These are phyloP conservation scores for Caprella mutica DNA, from an alignment of 2,888 invertebrate genomes.

Conservation along the genomic window DNA sequence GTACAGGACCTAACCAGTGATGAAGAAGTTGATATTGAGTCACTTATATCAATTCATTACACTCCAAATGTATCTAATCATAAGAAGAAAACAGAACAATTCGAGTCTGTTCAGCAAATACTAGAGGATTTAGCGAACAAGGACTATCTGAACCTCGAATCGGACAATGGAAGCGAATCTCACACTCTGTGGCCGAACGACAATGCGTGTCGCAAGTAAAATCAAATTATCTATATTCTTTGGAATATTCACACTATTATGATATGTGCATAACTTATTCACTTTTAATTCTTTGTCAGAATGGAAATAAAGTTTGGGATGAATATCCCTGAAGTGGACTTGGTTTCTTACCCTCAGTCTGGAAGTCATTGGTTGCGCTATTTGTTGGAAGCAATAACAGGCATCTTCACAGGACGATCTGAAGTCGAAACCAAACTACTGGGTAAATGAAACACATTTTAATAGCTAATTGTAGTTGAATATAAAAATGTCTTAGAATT, in stretches of 20 bases:
- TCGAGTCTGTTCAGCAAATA: neutral
- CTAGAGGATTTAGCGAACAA: neutral
- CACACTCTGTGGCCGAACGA: neutral
- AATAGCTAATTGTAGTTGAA: no score
- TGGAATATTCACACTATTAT: neutral
- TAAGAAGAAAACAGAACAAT: neutral
- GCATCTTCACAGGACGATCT: neutral
- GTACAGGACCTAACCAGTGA: neutral
- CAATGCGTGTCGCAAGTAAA: neutral
- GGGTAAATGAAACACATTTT: no score
- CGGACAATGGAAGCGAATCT: neutral
- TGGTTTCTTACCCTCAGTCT: constrained; percentile 5
- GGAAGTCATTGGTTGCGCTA: neutral
- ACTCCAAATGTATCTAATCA: neutral
- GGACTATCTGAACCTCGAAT: neutral
- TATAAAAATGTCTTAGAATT: no score
- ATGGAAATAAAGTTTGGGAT: neutral
- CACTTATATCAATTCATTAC: neutral
- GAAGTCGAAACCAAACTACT: no score
- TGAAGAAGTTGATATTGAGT: neutral
- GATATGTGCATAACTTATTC: neutral
- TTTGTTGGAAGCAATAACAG: neutral
- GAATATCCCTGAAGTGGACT: neutral
- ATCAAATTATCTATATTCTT: neutral
- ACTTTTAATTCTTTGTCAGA: neutral